These are phyloP conservation scores for Delichon dasypus DNA, from an alignment of 2,797 vertebrate genomes.

Conservation along the genomic window DNA sequence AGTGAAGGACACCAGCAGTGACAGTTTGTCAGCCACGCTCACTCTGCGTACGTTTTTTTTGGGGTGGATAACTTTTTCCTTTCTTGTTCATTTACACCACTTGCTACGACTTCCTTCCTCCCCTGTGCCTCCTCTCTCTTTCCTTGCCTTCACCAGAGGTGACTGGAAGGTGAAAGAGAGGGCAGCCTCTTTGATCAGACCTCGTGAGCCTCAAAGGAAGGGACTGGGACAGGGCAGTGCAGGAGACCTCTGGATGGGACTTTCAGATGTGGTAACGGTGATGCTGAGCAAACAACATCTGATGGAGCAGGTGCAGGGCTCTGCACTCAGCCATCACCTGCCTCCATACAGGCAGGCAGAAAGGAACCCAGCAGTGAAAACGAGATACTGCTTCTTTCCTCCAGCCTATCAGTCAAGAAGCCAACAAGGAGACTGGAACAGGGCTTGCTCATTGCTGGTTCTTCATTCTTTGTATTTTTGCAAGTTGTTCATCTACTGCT, in stretches of 20 bases:
- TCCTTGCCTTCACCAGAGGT: neutral
- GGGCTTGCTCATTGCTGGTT: neutral
- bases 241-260: neutral
- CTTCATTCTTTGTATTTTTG: neutral
- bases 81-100: constrained; percentile 4
- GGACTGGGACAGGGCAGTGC: fast-evolving
- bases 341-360: neutral
- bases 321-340: neutral
- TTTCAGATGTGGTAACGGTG: neutral
- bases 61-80: constrained; percentile 24
- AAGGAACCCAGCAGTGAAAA: neutral
- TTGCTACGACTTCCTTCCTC: neutral
- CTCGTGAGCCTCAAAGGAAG: fast-evolving
- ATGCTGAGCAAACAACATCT: neutral
- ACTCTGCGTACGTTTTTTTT: neutral
- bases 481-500: neutral
- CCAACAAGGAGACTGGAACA: neutral
- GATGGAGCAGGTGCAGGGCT: neutral
- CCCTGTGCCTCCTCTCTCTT: neutral
- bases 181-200: neutral
- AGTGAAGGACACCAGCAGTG: constrained; percentile 81
- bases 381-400: neutral
- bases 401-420: neutral
- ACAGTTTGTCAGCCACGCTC: constrained; percentile 67
- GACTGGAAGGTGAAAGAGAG: neutral